Conservation (phyloP, 1,140 invertebrate species). For the Camponotus pennsylvanicus region DNA sequence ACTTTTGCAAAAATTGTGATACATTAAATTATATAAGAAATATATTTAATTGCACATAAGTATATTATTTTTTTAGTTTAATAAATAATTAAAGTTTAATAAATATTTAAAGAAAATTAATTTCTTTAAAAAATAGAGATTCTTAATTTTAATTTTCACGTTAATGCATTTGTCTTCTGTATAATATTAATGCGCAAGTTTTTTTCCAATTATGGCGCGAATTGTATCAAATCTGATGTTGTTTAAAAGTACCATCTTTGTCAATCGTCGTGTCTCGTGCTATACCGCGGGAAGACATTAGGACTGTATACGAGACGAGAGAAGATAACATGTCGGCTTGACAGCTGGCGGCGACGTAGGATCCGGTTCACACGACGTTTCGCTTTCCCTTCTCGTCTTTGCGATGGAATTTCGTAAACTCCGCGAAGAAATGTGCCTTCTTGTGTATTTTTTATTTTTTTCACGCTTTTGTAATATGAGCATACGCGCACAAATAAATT, state of each 20-base stretch:
- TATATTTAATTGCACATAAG: not conserved
- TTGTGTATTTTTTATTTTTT: not conserved
- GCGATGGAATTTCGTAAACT: not conserved
- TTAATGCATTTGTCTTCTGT: not conserved
- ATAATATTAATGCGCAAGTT: not conserved
- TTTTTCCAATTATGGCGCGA: not conserved
- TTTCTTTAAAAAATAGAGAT: not conserved
- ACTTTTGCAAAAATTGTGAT: not conserved
- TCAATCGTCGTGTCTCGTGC: not conserved
- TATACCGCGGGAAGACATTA: constrained; percentile 9
- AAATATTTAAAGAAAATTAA: not conserved
- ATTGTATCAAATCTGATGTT: not conserved
- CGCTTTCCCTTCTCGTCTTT: not conserved
- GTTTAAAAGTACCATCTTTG: not conserved
- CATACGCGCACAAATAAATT: too few relatives aligned
- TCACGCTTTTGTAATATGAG: constrained; percentile 1
- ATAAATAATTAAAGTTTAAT: not conserved
- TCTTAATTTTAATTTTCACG: not conserved
- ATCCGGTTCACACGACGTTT: constrained; percentile 60
- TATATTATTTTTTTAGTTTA: not conserved
- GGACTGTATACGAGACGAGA: constrained; percentile 5
- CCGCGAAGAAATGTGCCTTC: constrained; percentile 3
- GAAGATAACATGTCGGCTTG: constrained; percentile 31
- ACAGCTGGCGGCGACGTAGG: constrained; percentile 51
- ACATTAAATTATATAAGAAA: not conserved